A percentile compares a stretch with the other conserved stretches of the same genome.
phyloP scores from a whole-genome alignment of 2,113 vertebrate species.

The Etheostoma spectabile region DNA sequence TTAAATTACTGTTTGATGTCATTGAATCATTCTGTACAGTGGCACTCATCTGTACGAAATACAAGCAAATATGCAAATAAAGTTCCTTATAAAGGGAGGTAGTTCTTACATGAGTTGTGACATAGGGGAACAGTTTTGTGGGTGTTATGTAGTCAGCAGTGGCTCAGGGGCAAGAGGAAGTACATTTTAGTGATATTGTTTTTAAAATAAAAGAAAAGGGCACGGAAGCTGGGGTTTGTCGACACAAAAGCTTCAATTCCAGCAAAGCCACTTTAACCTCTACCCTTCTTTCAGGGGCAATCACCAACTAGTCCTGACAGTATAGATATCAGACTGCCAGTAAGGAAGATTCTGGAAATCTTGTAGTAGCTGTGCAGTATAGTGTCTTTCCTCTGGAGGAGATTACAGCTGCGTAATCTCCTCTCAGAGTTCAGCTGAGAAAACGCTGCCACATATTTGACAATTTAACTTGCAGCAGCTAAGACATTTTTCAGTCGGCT shows the following conservation, averaged over 20 bases:
- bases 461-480: neutral
- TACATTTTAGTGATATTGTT: too few species aligned
- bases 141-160: too few species aligned
- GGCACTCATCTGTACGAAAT: too few species aligned
- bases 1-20: too few species aligned
- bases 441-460: neutral
- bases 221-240: neutral
- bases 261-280: conserved; percentile 9
- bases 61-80: neutral
- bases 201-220: too few species aligned
- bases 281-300: conserved; percentile 2
- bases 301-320: neutral
- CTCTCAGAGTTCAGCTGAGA: too few species aligned
- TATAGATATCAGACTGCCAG: neutral
- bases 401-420: neutral
- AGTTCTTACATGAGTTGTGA: too few species aligned
- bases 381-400: neutral
- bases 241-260: neutral
- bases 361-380: neutral
- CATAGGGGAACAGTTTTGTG: neutral
- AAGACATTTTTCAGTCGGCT: too few species aligned
- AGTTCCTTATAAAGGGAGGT: neutral
- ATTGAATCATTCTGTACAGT: too few species aligned
- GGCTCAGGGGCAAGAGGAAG: neutral
- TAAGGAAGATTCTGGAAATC: conserved; percentile 20